These are phyloP conservation scores for Nephotettix cincticeps DNA, from an alignment of 1,140 invertebrate genomes.

Conservation along the genomic window DNA sequence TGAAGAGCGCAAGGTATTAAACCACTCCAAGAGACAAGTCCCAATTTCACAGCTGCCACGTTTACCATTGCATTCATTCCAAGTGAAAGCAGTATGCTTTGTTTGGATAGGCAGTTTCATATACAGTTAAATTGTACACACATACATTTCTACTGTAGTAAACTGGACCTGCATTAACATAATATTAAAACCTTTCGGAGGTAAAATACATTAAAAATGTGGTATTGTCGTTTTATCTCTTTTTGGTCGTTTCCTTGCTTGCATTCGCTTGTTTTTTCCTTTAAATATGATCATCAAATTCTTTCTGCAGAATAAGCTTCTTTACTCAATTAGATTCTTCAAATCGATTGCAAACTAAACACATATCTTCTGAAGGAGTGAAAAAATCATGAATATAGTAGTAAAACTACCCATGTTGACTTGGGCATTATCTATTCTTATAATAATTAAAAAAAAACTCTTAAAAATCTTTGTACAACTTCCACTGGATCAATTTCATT, in stretches of 20 bases:
- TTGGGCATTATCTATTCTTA: no score
- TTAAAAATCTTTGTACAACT: no score
- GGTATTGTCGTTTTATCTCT: not conserved
- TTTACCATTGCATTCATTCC: conserved; percentile 37
- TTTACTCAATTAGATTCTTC: conserved; percentile 1
- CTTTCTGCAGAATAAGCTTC: not conserved
- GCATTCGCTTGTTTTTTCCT: conserved; percentile 17
- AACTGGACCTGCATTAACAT: conserved; percentile 27
- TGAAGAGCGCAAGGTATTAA: conserved; percentile 25
- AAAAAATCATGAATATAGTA: conserved; percentile 24
- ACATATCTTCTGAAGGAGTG: conserved; percentile 15
- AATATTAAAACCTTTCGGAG: no score
- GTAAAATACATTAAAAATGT: conserved; percentile 24
- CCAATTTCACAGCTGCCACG: conserved; percentile 37
- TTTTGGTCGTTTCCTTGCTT: conserved; percentile 5
- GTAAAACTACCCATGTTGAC: no score
- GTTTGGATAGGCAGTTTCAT: conserved; percentile 31
- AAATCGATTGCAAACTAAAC: conserved; percentile 16
- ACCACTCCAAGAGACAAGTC: conserved; percentile 30
- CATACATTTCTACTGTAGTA: conserved; percentile 37
- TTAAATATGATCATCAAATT: conserved; percentile 20
- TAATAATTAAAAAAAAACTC: no score
- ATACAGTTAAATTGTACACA: conserved; percentile 37
- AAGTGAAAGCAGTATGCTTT: conserved; percentile 32
- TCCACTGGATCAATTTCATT: no score